Evolutionary conservation across 2,113 vertebrate species (phyloP), one percentile per base, ranked within the genome.

Genomic region (Martes martes): DNA sequence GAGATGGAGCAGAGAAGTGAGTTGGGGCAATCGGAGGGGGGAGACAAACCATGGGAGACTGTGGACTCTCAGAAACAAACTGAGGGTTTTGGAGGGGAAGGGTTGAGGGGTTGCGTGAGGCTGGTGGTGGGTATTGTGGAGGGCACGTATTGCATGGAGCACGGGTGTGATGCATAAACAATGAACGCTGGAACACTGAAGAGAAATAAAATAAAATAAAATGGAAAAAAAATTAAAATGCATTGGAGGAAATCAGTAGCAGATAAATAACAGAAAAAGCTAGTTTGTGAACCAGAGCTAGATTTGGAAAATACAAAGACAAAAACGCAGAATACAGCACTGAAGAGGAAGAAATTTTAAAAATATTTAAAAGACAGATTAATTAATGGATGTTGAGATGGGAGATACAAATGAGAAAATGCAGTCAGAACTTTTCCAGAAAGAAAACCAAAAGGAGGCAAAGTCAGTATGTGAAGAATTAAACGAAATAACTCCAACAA

Each of bases 291-390:
- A 65, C 21, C 10, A 45, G 45, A 45, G 15, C 28, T 85, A 33
- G 2, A 47, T 33, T 16, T 39, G 9, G 24, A 52, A 36, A 76
- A 52, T 55, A 14, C 3, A 59, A 73, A 79, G 83, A 85, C 3
- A 73, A 50, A 65, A 63, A 55, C 33, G 42, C 33, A 92, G 11
- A 59, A 73, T 61, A 87, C 4, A 92, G 14, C 33, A 85, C 36
- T 74, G 28, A 91, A 73, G 11, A 33, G 67, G 47, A 93, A 94
- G 31, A 89, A 4, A 73, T 79, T 83, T 97, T 97, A 15, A 81
- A 81, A 92, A 67, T 78, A 52, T 67, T 86, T 76, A 45, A 71
- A 57, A 36, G 39, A 92, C 92, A 83, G 83, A 91, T 39, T 86
- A 87, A 91, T 39, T 86, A 55, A 33, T 42, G 5, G 7, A 67